A percentile compares a stretch with the other conserved stretches of the same genome.
Conservation (phyloP, 1,140 invertebrate species). For the Tyrophagus putrescentiae region DNA sequence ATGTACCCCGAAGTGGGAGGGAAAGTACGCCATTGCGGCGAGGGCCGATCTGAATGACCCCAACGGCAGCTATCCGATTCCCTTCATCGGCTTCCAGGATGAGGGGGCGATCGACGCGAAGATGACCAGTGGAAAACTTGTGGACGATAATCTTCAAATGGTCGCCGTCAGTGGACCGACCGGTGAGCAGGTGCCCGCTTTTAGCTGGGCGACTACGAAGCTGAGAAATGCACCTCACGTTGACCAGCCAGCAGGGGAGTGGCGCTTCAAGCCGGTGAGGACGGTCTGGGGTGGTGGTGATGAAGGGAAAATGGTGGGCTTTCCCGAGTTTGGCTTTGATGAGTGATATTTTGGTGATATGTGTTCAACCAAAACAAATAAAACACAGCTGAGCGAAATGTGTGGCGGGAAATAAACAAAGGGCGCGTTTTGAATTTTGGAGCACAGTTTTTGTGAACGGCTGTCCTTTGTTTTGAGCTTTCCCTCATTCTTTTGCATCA, state of each 20-base stretch:
- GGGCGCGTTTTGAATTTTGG: no score
- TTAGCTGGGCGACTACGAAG: constrained; percentile 50
- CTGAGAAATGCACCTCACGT: no score
- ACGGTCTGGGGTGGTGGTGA: not conserved
- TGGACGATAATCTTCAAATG: constrained; percentile 37
- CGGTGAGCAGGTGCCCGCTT: constrained; percentile 45
- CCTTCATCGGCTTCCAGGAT: constrained; percentile 45
- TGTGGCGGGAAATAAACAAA: no score
- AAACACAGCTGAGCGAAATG: no score
- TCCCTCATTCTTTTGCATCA: no score
- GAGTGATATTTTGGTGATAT: no score
- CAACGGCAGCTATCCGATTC: constrained; percentile 49
- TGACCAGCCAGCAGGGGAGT: no score
- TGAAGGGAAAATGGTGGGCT: not conserved
- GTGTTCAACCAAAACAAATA: no score
- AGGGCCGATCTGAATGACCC: constrained; percentile 51
- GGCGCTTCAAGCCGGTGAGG: constrained; percentile 10
- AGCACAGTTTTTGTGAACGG: no score
- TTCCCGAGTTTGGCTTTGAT: not conserved
- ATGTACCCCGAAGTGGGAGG: constrained; percentile 56
- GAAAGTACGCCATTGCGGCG: constrained; percentile 53
- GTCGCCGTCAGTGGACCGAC: constrained; percentile 45
- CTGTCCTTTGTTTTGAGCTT: no score
- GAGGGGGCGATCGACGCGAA: constrained; percentile 52
- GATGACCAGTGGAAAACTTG: constrained; percentile 36